Conservation (phyloP, 2,113 vertebrate genomes). For the Melanerpes formicivorus region DNA sequence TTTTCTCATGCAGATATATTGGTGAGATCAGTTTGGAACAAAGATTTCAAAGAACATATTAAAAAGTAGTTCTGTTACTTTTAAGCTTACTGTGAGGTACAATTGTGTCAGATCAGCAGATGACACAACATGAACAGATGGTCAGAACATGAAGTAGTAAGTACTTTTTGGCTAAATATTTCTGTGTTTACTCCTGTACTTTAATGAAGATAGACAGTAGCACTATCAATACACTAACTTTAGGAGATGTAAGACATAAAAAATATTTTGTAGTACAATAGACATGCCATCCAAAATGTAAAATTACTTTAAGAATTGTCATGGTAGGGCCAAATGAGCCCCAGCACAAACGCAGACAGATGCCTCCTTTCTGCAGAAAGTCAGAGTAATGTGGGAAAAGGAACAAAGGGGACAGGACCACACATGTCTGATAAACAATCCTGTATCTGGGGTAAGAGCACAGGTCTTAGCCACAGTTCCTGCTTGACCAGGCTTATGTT, state of each 20-base stretch:
- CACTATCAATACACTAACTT: neutral
- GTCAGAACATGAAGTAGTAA: neutral
- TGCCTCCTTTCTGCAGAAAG: no score
- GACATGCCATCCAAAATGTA: neutral
- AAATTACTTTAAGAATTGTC: neutral
- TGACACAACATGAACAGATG: neutral
- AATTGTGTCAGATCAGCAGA: neutral
- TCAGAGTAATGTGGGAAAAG: no score
- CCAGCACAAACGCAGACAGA: no score
- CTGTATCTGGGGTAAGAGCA: no score
- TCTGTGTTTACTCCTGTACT: neutral
- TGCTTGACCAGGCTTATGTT: no score
- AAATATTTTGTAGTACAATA: neutral
- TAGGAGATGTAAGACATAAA: neutral
- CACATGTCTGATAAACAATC: no score
- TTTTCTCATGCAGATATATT: neutral
- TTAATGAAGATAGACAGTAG: neutral
- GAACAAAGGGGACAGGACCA: no score
- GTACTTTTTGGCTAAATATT: neutral
- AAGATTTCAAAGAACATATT: neutral
- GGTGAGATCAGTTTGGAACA: neutral
- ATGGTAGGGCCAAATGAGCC: no score
- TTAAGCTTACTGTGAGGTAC: neutral
- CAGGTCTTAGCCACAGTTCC: no score
- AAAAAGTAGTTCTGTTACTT: neutral